Base-by-base conservation (phyloP, 2,113 vertebrate species). In the Pycnonotus jocosus region DNA sequence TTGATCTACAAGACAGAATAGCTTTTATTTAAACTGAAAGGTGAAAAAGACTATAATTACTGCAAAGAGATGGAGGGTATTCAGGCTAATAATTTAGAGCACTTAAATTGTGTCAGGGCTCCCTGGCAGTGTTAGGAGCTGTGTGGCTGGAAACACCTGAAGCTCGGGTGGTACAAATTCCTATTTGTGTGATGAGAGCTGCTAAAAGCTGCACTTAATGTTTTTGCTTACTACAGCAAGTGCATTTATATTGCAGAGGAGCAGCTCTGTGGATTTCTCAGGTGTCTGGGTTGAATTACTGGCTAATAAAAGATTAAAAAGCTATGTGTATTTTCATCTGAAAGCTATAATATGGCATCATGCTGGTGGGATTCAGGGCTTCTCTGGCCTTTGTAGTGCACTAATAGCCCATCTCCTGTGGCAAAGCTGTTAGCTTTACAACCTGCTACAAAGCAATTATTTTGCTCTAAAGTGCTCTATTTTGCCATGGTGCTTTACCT, bases 281-380 rank as follows among this genome's bases (percentile, higher is more conserved):
- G 72, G 76, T 90, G 79, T 81, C 86, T 94, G 73, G 45, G 25
- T 91, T 84, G 66, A 80, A 69, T 93, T 88, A 73, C 57, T 35
- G 80, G 37, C 77, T 93, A 54, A 95, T 96, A 95, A 96, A 96
- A 86, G 65, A 95, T 93, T 88, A 79, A 88, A 78, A 56, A 53
- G 66, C 73, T 68, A 69, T 38, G 48, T 65, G 28, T 66, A 37
- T 92, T 95, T 94, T 83, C 40, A 76, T 85, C 88, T 80, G 65
- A 91, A 91, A 87, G 58, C 71, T 73, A 0, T 80, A 71, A 70
- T 51, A 19, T 2, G 38, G 79, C 24, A 7, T 79, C 69, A 17
- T 57, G 56, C 71, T 86, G 72, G 68, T 90, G 56, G 51, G 76
- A 81, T 92, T 77, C 47, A 21, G 68, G 60, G 27, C 50, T 81